These are phyloP conservation scores for Agrilus biguttatus DNA, from an alignment of 2,888 invertebrate species.

Conservation along the genomic window DNA sequence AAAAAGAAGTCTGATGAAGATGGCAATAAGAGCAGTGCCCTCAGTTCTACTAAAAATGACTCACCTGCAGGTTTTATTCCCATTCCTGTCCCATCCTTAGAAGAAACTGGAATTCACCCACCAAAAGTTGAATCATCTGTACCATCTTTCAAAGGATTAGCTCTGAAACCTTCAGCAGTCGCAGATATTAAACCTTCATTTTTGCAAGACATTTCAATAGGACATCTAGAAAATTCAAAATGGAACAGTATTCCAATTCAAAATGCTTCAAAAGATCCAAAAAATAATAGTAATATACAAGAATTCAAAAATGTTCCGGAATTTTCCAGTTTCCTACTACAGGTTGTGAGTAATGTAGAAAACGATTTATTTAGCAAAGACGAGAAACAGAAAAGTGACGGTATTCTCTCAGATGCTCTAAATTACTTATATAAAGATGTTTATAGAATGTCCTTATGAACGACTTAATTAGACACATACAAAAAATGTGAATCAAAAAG, in stretches of 20 bases:
- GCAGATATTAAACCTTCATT: too few species aligned
- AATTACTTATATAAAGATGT: slow-evolving; percentile 20
- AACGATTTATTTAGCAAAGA: slow-evolving; percentile 18
- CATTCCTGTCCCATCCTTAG: too few species aligned
- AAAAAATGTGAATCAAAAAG: not conserved
- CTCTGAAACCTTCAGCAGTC: too few species aligned
- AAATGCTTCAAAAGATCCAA: not conserved
- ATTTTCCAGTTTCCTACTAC: slow-evolving; percentile 14
- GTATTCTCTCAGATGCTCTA: slow-evolving; percentile 20
- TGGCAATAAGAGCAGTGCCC: not conserved
- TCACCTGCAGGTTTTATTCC: too few species aligned
- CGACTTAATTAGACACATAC: not conserved
- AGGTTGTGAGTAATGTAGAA: slow-evolving; percentile 19
- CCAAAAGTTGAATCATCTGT: too few species aligned
- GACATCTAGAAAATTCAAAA: too few species aligned
- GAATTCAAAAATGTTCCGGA: not conserved
- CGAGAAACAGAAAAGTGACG: slow-evolving; percentile 13
- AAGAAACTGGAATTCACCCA: too few species aligned
- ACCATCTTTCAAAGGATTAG: too few species aligned
- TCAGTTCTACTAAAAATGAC: too few species aligned
- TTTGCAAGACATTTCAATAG: too few species aligned
- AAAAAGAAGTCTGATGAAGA: slow-evolving; percentile 13
- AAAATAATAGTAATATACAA: slow-evolving; percentile 1
- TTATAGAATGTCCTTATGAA: slow-evolving; percentile 8
- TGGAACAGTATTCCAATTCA: too few species aligned